Conservation (phyloP, 2,888 invertebrate species). For the Buathra laborator region DNA sequence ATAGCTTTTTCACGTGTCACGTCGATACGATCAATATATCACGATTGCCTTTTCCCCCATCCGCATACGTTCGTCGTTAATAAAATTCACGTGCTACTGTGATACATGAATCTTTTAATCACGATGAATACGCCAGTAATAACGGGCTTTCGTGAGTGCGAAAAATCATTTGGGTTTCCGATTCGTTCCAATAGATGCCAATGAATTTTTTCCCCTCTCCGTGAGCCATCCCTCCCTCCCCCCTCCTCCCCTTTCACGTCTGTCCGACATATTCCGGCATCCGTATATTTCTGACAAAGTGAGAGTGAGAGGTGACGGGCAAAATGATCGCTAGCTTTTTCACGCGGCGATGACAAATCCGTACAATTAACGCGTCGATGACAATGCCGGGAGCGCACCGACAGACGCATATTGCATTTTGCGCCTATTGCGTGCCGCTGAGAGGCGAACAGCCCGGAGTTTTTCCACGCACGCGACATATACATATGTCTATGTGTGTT, state of each 20-base stretch:
- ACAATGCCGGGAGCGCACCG: constrained; percentile 69
- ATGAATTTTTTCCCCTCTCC: constrained; percentile 37
- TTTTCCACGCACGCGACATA: constrained; percentile 60
- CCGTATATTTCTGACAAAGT: constrained; percentile 50
- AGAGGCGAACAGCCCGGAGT: constrained; percentile 51
- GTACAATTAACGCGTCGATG: constrained; percentile 77
- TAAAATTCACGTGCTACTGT: constrained; percentile 10
- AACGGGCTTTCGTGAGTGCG: constrained; percentile 29
- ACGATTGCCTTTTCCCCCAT: background rate
- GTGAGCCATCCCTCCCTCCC: constrained; percentile 34
- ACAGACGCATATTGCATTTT: constrained; percentile 66
- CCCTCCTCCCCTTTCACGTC: constrained; percentile 20
- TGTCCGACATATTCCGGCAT: constrained; percentile 29
- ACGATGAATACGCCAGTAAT: constrained; percentile 49
- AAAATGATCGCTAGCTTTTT: constrained; percentile 68
- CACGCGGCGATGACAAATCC: constrained; percentile 79
- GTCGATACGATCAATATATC: constrained; percentile 7
- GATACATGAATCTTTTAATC: constrained; percentile 45
- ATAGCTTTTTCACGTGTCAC: background rate
- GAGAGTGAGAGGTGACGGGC: constrained; percentile 38
- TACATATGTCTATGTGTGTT: constrained; percentile 17
- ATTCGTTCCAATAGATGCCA: constrained; percentile 56
- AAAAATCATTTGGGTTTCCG: constrained; percentile 47
- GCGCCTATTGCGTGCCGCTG: constrained; percentile 54
- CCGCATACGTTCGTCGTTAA: constrained; percentile 2